Conservation (phyloP, 2,113 vertebrate species). For the Apteryx owenii region DNA sequence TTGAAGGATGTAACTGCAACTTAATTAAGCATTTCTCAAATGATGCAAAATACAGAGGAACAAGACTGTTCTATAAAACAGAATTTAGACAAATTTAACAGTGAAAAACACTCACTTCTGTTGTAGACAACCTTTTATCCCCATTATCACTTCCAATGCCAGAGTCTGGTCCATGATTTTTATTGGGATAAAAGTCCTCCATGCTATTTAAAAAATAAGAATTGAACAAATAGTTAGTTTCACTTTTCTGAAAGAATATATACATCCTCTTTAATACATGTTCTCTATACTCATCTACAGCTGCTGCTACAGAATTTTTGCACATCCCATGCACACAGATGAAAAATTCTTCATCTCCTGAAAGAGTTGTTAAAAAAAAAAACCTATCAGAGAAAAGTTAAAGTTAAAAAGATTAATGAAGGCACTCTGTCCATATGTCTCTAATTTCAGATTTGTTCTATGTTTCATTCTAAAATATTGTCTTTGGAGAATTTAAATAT, state of each 20-base stretch:
- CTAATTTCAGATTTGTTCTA: neutral
- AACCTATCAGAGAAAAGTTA: neutral
- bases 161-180: slow-evolving; percentile 97
- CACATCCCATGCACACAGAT: neutral
- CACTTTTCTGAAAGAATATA: neutral
- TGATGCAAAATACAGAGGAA: neutral
- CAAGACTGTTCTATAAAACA: neutral
- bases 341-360: neutral
- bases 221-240: neutral
- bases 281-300: neutral
- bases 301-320: neutral
- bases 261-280: neutral
- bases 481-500: neutral
- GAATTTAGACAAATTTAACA: neutral
- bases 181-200: slow-evolving; percentile 97
- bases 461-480: neutral
- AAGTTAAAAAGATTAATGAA: neutral
- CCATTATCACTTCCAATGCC: slow-evolving; percentile 98
- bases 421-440: neutral
- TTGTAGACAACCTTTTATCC: slow-evolving; percentile 95
- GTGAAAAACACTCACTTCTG: slow-evolving; percentile 85
- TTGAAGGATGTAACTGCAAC: neutral
- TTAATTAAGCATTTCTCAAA: neutral
- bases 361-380: neutral
- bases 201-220: slow-evolving; percentile 80